Evolutionary conservation across 1,140 invertebrate species (phyloP), one percentile per base, ranked within the genome.

Genomic region (Tetragnatha versicolor): DNA sequence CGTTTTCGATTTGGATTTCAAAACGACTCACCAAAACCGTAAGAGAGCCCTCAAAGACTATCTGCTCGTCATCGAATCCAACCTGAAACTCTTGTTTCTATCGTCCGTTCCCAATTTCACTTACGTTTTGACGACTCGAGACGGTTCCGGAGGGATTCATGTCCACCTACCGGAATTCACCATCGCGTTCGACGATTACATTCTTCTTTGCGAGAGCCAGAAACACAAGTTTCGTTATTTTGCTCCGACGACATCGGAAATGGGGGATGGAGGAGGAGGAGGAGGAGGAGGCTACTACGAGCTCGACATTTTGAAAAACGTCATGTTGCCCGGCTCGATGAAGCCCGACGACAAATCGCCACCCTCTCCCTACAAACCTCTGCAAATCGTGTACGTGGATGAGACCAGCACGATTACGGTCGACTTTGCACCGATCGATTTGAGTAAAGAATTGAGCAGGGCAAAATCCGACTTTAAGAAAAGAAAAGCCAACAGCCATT

Each of bases 111-210:
- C 27, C 3, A 17, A 68, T 29, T 68, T 68, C 3, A 68, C 29
- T 10, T 31, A 20, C 2, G 33, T 68, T 51, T 17, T 49, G 3
- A 27, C 65, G 5, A 7, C 4, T 14, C 65, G 65, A 7, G 0
- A 2, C 2, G 25, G 4, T 3, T 25, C 17, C 9, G 3, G 3
- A 17, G 65, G 65, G 2, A 0, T 68, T 47, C 65, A 68, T n/a
- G 14, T 68, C 3, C 65, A 68, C 20, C 10, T 68, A 17, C 65
- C 65, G 0, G 66, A 53, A 55, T 37, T 53, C 25, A 29, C n/a
- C 7, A 70, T 70, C 35, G 1, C 2, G 0, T 31, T 53, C 12
- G 65, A 68, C 17, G 68, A 70, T 70, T 70, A 70, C 49, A 55
- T 70, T 14, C 7, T 42, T 0, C n/a, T 70, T 2, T 70, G 68